These are phyloP conservation scores for Leguminivora glycinivorella DNA, from an alignment of 1,140 invertebrate genomes.

Conservation along the genomic window DNA sequence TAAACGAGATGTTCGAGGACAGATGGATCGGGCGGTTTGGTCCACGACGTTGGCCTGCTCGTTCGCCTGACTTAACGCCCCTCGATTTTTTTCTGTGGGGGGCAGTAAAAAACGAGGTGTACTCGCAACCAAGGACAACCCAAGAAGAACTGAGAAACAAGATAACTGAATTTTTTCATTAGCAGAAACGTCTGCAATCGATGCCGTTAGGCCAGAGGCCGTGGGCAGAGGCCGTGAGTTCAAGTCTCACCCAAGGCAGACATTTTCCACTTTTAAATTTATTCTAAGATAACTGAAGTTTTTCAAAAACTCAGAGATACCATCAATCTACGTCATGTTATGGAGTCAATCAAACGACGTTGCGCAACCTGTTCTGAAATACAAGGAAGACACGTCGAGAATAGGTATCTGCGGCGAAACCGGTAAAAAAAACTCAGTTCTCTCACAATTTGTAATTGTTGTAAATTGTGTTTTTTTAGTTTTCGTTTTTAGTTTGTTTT, in stretches of 20 bases:
- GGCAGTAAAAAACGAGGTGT: background rate
- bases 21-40: constrained; percentile 12
- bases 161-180: background rate
- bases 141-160: background rate
- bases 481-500: too few species aligned
- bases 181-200: background rate
- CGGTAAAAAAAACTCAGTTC: too few species aligned
- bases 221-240: too few species aligned
- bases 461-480: too few species aligned
- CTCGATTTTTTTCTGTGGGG: constrained; percentile 9
- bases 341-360: background rate
- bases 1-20: constrained; percentile 4
- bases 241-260: too few species aligned
- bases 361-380: background rate
- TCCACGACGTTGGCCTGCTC: background rate
- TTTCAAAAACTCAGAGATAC: background rate
- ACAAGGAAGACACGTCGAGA: background rate
- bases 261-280: too few species aligned
- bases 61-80: background rate
- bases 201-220: background rate
- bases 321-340: background rate
- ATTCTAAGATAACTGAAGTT: background rate
- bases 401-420: background rate
- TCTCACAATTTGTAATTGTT: too few species aligned
- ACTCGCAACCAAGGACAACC: background rate